Conservation (phyloP, 2,113 vertebrate genomes). For the Orientallactaga bullata region DNA sequence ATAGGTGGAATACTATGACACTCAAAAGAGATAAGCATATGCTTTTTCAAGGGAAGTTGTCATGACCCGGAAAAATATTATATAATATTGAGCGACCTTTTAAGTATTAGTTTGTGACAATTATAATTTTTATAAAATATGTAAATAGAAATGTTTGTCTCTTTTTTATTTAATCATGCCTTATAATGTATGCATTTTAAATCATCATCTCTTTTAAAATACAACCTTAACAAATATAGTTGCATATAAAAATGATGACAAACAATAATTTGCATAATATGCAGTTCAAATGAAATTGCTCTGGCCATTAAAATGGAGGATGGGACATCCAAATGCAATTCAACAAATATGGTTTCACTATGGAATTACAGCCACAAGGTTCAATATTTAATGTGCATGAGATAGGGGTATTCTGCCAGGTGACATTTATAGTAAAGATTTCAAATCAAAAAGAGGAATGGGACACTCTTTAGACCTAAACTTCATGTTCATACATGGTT, state of each 20-base stretch:
- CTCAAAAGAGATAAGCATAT: background rate
- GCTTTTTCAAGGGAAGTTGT: background rate
- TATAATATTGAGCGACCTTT: background rate
- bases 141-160: background rate
- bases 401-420: too few relatives aligned
- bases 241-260: background rate
- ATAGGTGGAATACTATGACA: background rate
- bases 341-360: constrained; percentile 14
- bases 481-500: background rate
- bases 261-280: constrained; percentile 11
- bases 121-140: background rate
- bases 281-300: background rate
- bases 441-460: background rate
- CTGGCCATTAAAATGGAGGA: background rate
- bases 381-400: background rate
- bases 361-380: constrained; percentile 32
- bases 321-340: constrained; percentile 17
- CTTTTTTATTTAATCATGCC: background rate
- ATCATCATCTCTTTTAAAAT: background rate
- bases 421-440: background rate
- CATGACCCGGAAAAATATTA: background rate
- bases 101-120: background rate
- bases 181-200: background rate
- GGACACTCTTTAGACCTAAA: background rate
- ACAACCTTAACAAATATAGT: background rate